A percentile compares a stretch with the other conserved stretches of the same genome.
phyloP scores from a whole-genome alignment of 2,113 vertebrate species.

The Brevimyrus niger region DNA sequence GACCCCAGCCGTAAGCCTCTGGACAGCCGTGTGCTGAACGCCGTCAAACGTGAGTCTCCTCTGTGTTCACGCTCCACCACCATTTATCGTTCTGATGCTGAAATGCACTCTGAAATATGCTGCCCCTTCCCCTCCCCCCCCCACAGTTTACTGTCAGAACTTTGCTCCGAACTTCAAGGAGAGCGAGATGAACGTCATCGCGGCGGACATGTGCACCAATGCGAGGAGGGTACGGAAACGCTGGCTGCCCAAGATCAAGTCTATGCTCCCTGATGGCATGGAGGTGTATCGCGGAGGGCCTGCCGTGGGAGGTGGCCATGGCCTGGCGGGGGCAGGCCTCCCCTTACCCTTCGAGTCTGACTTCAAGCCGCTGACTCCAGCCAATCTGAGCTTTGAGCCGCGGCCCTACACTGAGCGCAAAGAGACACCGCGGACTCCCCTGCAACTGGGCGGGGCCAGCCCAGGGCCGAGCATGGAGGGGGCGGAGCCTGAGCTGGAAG shows the following conservation, averaged over 20 bases:
- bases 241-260: conserved; percentile 82
- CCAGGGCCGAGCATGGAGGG: conserved; percentile 33
- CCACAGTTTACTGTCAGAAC: conserved; percentile 81
- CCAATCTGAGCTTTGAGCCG: conserved; percentile 69
- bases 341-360: conserved; percentile 64
- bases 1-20: conserved; percentile 89
- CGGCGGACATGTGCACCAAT: conserved; percentile 82
- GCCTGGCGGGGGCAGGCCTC: conserved; percentile 27
- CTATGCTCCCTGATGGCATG: conserved; percentile 76
- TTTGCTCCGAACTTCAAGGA: conserved; percentile 85
- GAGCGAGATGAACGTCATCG: conserved; percentile 84
- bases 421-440: conserved; percentile 71
- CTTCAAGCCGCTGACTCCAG: conserved; percentile 56
- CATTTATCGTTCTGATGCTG: neutral
- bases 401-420: conserved; percentile 66
- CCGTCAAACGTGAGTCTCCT: conserved; percentile 80
- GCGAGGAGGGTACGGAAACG: conserved; percentile 78
- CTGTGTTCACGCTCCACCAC: neutral
- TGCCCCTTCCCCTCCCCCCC: neutral
- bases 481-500: conserved; percentile 26
- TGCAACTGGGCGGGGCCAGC: conserved; percentile 56
- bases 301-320: conserved; percentile 48
- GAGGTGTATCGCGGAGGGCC: conserved; percentile 72
- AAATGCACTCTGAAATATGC: neutral
- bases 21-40: conserved; percentile 90